phyloP scores from a whole-genome alignment of 2,888 invertebrate species.

The Euzetes globulus region DNA sequence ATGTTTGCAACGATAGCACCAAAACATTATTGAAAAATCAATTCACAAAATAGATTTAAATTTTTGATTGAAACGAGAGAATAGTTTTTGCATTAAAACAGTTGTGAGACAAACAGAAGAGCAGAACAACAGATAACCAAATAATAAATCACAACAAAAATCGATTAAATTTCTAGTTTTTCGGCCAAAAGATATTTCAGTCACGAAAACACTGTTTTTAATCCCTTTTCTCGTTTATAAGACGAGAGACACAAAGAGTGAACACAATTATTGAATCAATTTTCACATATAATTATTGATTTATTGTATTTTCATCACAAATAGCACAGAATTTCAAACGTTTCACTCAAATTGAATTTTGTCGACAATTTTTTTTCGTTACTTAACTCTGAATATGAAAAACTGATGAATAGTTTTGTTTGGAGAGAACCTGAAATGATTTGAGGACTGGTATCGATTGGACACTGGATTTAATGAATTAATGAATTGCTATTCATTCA shows the following conservation, averaged over 20 bases:
- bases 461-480: too few relatives aligned
- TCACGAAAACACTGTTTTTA: not conserved
- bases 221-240: not conserved
- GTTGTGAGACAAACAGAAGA: too few relatives aligned
- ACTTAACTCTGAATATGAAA: too few relatives aligned
- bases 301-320: not conserved
- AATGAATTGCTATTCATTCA: too few relatives aligned
- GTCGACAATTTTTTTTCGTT: too few relatives aligned
- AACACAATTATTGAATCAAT: not conserved
- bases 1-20: not conserved
- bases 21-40: not conserved
- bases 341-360: not conserved
- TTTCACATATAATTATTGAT: not conserved
- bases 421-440: too few relatives aligned
- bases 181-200: too few relatives aligned
- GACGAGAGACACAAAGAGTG: not conserved
- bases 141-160: too few relatives aligned
- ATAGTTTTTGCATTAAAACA: not conserved
- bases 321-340: not conserved
- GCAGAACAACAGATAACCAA: too few relatives aligned
- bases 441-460: too few relatives aligned
- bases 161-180: too few relatives aligned
- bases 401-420: too few relatives aligned
- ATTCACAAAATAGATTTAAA: not conserved
- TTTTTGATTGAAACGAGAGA: not conserved